Conservation (phyloP, 2,113 vertebrate genomes). For the Cyprinodon brontotheroides region DNA sequence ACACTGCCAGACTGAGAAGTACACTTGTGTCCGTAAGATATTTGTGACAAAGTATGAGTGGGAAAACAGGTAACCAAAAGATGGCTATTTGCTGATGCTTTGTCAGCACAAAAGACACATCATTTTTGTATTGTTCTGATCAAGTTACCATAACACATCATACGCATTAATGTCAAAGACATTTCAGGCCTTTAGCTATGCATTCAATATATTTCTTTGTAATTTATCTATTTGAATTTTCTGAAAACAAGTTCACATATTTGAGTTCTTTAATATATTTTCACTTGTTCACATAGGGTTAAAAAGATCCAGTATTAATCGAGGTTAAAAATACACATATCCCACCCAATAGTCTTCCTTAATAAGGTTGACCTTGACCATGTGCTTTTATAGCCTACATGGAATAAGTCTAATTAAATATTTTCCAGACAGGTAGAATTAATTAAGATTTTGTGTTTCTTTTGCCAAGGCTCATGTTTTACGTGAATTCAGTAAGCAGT, state of each 20-base stretch:
- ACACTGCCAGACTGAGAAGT: constrained; percentile 32
- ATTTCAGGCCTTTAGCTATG: background rate
- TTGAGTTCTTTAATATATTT: background rate
- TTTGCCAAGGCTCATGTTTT: no score
- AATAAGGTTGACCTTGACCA: background rate
- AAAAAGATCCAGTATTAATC: background rate
- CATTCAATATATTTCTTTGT: background rate
- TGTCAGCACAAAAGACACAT: constrained; percentile 43
- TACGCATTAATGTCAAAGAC: background rate
- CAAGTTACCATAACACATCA: constrained; percentile 37
- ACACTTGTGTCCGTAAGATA: constrained; percentile 5
- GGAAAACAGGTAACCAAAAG: background rate
- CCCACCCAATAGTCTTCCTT: background rate
- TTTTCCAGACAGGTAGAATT: no score
- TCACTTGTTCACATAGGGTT: background rate
- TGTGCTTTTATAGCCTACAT: background rate
- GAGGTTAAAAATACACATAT: background rate
- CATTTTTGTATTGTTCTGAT: background rate
- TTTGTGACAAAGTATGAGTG: constrained; percentile 3
- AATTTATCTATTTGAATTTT: background rate
- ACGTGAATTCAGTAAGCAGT: no score
- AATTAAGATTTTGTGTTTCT: no score
- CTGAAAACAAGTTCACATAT: background rate
- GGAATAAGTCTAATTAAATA: no score
- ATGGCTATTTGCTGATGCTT: constrained; percentile 28